Percentiles rank a stretch among this genome's conserved stretches.
Conservation (phyloP, 1,140 invertebrate genomes). For the Cardiocondyla obscurior region DNA sequence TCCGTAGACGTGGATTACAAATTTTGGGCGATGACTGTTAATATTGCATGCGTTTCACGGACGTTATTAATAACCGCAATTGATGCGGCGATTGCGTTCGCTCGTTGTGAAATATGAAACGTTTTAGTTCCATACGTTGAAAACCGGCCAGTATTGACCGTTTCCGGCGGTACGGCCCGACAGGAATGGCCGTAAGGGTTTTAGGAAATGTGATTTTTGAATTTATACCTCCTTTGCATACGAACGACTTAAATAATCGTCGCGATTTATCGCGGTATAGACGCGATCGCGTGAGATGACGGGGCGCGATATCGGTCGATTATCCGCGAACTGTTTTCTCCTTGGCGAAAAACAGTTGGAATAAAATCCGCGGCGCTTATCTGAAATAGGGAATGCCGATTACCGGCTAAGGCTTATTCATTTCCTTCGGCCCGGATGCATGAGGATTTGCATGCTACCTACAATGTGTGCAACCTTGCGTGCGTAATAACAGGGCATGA, state of each 20-base stretch:
- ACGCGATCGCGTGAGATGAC: slow-evolving; percentile 50
- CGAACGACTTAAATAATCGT: slow-evolving; percentile 8
- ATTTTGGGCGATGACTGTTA: slow-evolving; percentile 8
- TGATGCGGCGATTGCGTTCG: background rate
- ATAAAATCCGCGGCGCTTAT: slow-evolving; percentile 34
- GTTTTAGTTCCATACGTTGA: background rate
- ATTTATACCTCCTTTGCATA: background rate
- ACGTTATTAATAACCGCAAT: slow-evolving; percentile 22
- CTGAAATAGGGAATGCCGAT: slow-evolving; percentile 51
- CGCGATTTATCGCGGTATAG: slow-evolving; percentile 23
- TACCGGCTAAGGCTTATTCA: slow-evolving; percentile 39
- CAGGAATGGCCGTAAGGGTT: background rate
- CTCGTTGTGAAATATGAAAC: background rate
- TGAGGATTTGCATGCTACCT: slow-evolving; percentile 49
- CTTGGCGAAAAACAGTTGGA: slow-evolving; percentile 44
- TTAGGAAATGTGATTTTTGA: slow-evolving; percentile 1
- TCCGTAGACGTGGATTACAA: slow-evolving; percentile 21
- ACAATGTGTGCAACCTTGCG: slow-evolving; percentile 46
- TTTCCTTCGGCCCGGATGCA: slow-evolving; percentile 48
- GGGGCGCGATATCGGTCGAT: slow-evolving; percentile 41
- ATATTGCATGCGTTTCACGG: slow-evolving; percentile 23
- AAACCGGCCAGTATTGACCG: background rate
- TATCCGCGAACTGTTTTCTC: slow-evolving; percentile 30
- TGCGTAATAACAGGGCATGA: slow-evolving; percentile 48
- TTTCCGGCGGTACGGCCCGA: background rate